Base-by-base conservation (phyloP, 2,888 invertebrate species). In the Empis stercorea region DNA sequence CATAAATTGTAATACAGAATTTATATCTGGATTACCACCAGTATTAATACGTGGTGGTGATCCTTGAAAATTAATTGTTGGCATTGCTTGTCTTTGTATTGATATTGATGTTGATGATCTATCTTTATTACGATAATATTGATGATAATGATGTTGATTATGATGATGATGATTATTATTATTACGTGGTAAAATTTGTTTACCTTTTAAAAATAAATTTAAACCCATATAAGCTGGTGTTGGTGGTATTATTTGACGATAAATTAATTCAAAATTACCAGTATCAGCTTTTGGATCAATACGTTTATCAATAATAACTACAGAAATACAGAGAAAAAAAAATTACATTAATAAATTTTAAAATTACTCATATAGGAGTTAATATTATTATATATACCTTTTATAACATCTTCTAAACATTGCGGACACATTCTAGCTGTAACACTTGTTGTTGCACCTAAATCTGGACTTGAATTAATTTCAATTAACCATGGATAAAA, bases 401-500 rank as follows among this genome's bases (percentile, higher is more conserved):
- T 93, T 40, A 94, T 75, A 4, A 87, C 80, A 69, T 95, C 94
- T 61, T 92, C 89, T 51, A 94, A 74, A 49, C 89, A 89, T 62
- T 84, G 84, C 10, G 86, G 81, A 62, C 93, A 94, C 60, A 95
- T 73, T 44, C 84, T 72, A 0, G 87, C 82, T 0, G 94, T 95
- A 1, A 94, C 87, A 51, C 84, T 86, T 0, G 93, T 93, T 1
- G 87, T 87, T n/a, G 85, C 80, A 13, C 88, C 86, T 73, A 95
- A 77, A 70, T 92, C 87, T 0, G 95, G 94, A 68, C 91, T 88
- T 10, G 89, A 88, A 66, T 95, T 95, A 54, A 95, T 92, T 70
- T 95, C 95, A 55, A 95, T 85, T 3, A 95, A 74, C 92, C 93
- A 94, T 0, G 93, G 92, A 30, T 81, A 80, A 57, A 83, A 85